Conservation (phyloP, 2,888 invertebrate species). For the Sturmia bella region DNA sequence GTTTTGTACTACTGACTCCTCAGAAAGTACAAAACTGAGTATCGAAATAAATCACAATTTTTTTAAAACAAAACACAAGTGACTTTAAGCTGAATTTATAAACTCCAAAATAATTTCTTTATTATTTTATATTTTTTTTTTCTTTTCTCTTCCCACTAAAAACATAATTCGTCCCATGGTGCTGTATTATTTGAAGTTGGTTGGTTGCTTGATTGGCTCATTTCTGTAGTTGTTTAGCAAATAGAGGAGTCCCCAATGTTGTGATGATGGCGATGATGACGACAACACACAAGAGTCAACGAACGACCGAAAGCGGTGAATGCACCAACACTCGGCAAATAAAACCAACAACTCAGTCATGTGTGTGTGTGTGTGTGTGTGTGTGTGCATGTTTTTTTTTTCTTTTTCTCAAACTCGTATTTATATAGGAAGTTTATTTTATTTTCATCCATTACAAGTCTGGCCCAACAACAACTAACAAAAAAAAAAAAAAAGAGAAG, state of each 20-base stretch:
- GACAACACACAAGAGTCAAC: slow-evolving; percentile 62
- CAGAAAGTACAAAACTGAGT: neutral
- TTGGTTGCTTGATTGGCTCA: slow-evolving; percentile 2
- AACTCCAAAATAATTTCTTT: too few relatives aligned
- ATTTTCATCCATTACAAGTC: slow-evolving; percentile 49
- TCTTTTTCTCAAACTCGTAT: slow-evolving; percentile 27
- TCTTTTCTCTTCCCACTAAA: neutral
- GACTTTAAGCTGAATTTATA: too few relatives aligned
- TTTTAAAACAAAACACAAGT: neutral
- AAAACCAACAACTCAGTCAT: slow-evolving; percentile 26
- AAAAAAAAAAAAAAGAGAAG: neutral
- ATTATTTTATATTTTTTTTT: neutral
- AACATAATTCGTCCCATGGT: slow-evolving; percentile 11
- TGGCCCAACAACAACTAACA: slow-evolving; percentile 7
- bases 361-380: too few relatives aligned
- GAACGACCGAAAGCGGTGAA: slow-evolving; percentile 69
- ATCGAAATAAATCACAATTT: too few relatives aligned
- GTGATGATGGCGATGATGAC: slow-evolving; percentile 23
- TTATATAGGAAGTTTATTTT: slow-evolving; percentile 61
- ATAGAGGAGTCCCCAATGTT: slow-evolving; percentile 64
- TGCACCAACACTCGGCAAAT: slow-evolving; percentile 59
- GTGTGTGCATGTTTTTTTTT: too few relatives aligned
- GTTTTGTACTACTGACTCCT: neutral
- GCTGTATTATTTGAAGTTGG: neutral
- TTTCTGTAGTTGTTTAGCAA: slow-evolving; percentile 43